Conservation (phyloP, 2,113 vertebrate genomes). For the Cygnus buccinator region DNA sequence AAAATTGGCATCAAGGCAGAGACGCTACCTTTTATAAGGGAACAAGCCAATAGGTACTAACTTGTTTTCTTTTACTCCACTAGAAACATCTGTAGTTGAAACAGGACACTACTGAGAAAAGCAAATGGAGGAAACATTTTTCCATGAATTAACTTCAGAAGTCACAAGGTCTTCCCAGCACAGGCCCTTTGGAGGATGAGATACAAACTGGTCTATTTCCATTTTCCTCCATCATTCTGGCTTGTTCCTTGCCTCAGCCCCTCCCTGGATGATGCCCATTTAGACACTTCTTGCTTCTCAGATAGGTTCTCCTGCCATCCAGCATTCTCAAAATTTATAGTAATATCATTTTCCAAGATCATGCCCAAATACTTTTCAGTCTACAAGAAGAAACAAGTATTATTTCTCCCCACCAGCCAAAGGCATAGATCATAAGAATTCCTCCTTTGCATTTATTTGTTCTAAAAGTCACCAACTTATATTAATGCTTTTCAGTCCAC, state of each 20-base stretch:
- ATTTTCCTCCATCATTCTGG: not conserved
- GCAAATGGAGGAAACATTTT: not conserved
- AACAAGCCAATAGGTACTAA: not conserved
- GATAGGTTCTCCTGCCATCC: not conserved
- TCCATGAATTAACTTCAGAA: rapidly evolving
- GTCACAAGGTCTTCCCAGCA: not conserved
- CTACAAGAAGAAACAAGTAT: not conserved
- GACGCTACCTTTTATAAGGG: not conserved
- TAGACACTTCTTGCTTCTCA: not conserved
- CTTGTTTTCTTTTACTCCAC: not conserved
- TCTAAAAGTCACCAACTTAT: not conserved
- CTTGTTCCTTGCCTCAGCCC: not conserved
- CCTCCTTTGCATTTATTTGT: not conserved
- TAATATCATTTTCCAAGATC: not conserved
- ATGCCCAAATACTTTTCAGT: not conserved
- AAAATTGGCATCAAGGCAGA: not conserved
- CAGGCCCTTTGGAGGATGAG: not conserved
- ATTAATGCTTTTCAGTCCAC: not conserved
- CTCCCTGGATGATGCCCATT: not conserved
- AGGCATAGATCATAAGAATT: not conserved
- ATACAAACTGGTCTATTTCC: not conserved
- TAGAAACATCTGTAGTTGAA: not conserved
- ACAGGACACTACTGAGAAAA: not conserved
- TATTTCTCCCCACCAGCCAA: not conserved
- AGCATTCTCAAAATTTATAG: not conserved